Percentiles rank a stretch among this genome's conserved stretches.
Evolutionary conservation across 2,113 vertebrate genomes (phyloP).

Genomic region (Lanius collurio): DNA sequence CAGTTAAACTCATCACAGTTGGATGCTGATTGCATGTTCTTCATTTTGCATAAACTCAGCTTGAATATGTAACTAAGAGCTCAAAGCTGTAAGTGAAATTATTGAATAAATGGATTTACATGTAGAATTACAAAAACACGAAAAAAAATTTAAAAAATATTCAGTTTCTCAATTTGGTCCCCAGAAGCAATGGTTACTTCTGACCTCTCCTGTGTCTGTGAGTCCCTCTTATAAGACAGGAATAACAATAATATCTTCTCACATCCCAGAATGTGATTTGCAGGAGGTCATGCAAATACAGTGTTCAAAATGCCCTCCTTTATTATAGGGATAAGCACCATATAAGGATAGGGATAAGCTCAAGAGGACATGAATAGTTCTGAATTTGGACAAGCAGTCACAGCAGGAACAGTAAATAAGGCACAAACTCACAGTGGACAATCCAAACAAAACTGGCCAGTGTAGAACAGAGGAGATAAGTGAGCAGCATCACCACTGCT

Average conservation of each 20-base stretch:
- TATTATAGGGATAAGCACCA: background rate
- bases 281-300: background rate
- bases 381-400: background rate
- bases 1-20: background rate
- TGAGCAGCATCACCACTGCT: background rate
- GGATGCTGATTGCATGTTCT: background rate
- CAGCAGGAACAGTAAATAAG: background rate
- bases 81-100: background rate
- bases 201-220: background rate
- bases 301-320: background rate
- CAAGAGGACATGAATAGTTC: background rate
- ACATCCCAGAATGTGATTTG: background rate
- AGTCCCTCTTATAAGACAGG: background rate
- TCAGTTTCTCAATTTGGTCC: background rate
- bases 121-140: background rate
- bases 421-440: background rate
- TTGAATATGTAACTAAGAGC: background rate
- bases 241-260: background rate
- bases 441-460: background rate
- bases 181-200: background rate
- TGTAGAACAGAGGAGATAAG: background rate
- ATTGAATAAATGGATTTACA: background rate
- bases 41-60: background rate
- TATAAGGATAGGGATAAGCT: background rate
- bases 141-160: background rate